Evolutionary conservation across 1,140 invertebrate species (phyloP), one percentile per base, ranked within the genome.

Genomic region (Drosophila arawakana): DNA sequence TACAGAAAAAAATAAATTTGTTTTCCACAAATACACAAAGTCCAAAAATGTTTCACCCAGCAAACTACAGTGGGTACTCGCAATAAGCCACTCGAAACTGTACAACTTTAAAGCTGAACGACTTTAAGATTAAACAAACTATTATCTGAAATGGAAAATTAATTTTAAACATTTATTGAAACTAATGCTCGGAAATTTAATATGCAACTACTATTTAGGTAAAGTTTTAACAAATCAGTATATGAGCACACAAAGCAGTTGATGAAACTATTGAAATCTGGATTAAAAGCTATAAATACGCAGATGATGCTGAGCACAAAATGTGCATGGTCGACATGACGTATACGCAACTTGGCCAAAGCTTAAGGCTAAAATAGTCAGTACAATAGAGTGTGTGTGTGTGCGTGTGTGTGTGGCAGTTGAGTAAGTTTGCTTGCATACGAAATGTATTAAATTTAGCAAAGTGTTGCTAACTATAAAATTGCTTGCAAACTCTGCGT

Each of bases 391-490:
- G 43, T 47, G 43, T 60, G 21, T 60, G 21, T 46, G 21, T 7
- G 25, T 37, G 43, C 57, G 41, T 37, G 63, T 50, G 46, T 35
- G 55, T 50, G 55, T 34, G 30, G 43, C 9, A 35, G 46, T 9
- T 21, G 35, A 11, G 3, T 18, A 18, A 41, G 35, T 8, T 7
- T 13, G 10, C 9, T n/a, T 55, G 39, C 50, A 65, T 61, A 39
- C 25, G 9, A 43, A 67, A 49, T 39, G 50, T 57, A 47, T 71
- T 43, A 43, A 46, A 54, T 59, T 60, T 46, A n/a, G 34, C 11
- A 2, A 15, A 66, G 37, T 73, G 54, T 52, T 52, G 61, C 41
- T 52, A 66, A 52, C 70, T 59, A 15, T 57, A 44, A 52, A 54
- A 69, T 41, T 68, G 67, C 46, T 46, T 15, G 47, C 46, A 69